These are phyloP conservation scores for Sarcophaga caerulescens DNA, from an alignment of 2,888 invertebrate genomes.

Conservation along the genomic window DNA sequence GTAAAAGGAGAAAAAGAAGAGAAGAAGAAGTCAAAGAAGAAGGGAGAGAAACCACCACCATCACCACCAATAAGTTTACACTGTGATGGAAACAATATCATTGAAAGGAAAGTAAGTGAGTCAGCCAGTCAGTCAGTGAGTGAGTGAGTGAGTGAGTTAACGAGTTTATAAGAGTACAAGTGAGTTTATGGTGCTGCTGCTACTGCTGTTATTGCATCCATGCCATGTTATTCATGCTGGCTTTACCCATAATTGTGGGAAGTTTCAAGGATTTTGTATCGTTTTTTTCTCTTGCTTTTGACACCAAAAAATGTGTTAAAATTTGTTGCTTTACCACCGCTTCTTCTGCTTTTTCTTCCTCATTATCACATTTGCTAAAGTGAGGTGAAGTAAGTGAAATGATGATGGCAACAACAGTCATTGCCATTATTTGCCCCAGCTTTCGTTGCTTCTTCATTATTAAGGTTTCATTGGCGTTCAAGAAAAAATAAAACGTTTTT, in stretches of 20 bases:
- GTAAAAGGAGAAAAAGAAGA: slow-evolving; percentile 14
- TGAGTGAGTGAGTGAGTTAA: not conserved
- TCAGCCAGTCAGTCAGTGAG: not conserved
- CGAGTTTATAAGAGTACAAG: no score
- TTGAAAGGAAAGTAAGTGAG: not conserved
- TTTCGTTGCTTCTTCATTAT: slow-evolving; percentile 52
- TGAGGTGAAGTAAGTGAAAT: not conserved
- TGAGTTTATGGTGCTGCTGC: no score
- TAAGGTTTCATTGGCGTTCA: slow-evolving; percentile 56
- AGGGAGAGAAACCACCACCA: not conserved
- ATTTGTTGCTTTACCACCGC: not conserved
- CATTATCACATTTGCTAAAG: slow-evolving; percentile 42
- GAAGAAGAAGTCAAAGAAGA: not conserved
- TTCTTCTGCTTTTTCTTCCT: not conserved
- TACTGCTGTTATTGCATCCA: no score
- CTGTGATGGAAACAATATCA: slow-evolving; percentile 36
- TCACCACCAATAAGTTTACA: slow-evolving; percentile 59
- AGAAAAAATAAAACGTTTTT: slow-evolving; percentile 24
- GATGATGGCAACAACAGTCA: not conserved
- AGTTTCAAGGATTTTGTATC: slow-evolving; percentile 63
- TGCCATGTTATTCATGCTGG: slow-evolving; percentile 19
- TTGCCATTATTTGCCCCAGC: slow-evolving; percentile 40
- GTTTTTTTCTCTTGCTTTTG: not conserved
- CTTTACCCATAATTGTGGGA: slow-evolving; percentile 53
- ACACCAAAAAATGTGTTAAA: not conserved